Conservation (phyloP, 2,113 vertebrate species). For the Misgurnus mizolepis region DNA sequence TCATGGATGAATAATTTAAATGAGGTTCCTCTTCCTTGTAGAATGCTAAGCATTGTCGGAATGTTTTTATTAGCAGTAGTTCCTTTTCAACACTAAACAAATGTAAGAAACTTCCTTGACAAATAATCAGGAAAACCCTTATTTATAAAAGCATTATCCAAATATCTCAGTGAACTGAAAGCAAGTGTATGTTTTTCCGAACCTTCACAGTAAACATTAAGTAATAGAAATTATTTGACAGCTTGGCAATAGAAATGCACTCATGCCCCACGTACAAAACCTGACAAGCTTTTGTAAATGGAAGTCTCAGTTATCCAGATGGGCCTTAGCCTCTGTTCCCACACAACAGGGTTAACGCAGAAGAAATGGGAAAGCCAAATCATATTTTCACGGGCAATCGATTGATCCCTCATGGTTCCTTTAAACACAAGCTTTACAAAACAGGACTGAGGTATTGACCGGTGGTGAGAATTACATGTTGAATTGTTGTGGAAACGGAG, state of each 20-base stretch:
- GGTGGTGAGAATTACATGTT: constrained; percentile 64
- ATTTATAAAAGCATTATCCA: background rate
- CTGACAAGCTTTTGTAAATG: constrained; percentile 41
- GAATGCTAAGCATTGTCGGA: no score
- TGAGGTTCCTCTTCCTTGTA: background rate
- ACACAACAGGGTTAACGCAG: constrained; percentile 55
- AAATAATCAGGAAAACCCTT: constrained; percentile 40
- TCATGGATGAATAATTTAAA: no score
- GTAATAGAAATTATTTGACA: constrained; percentile 28
- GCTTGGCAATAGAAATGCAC: constrained; percentile 1
- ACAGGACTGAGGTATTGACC: constrained; percentile 67
- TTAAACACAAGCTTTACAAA: constrained; percentile 60
- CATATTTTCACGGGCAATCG: constrained; percentile 64
- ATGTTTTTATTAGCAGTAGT: no score
- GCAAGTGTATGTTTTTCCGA: background rate
- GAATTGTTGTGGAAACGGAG: constrained; percentile 54
- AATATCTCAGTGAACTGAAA: background rate
- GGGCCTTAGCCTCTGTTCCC: constrained; percentile 47
- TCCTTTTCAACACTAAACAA: no score
- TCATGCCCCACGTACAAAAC: constrained; percentile 17
- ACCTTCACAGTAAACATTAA: constrained; percentile 9
- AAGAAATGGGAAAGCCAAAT: constrained; percentile 64
- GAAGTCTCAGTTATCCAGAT: constrained; percentile 25
- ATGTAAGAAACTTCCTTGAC: no score
- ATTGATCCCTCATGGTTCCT: constrained; percentile 57